Evolutionary conservation across 2,888 invertebrate genomes (phyloP).

Genomic region (Drosophila nr. perissopoda): DNA sequence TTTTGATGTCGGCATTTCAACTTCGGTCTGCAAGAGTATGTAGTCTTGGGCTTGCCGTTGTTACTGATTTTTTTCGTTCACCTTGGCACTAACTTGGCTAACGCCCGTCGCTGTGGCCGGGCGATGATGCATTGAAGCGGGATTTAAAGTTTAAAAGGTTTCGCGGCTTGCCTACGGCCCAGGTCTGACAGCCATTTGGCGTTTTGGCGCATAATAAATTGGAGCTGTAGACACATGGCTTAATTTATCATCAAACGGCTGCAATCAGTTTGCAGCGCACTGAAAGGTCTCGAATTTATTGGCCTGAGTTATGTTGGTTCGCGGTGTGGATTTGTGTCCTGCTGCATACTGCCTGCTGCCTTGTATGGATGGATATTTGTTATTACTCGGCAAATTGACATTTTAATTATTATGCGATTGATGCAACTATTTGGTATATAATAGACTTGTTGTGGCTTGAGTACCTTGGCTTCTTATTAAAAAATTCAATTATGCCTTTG

Average conservation of each 20-base stretch:
- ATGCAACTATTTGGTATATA: constrained; percentile 2
- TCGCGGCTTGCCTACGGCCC: constrained; percentile 61
- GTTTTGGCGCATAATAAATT: constrained; percentile 80
- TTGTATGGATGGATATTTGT: constrained; percentile 19
- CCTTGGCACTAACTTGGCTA: constrained; percentile 59
- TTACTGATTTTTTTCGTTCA: constrained; percentile 15
- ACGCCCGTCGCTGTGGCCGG: constrained; percentile 36
- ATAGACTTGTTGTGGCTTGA: not conserved
- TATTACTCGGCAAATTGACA: constrained; percentile 30
- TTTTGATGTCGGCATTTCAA: not conserved
- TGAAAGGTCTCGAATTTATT: constrained; percentile 72
- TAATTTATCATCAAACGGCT: constrained; percentile 78
- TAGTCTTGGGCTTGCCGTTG: constrained; percentile 2
- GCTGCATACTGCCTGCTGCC: constrained; percentile 2
- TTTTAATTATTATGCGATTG: constrained; percentile 52
- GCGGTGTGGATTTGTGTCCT: constrained; percentile 35
- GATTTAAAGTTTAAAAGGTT: constrained; percentile 80
- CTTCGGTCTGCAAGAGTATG: not conserved
- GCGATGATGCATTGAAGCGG: constrained; percentile 77
- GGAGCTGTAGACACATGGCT: constrained; percentile 73
- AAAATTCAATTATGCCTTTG: constrained; percentile 60
- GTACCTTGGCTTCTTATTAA: constrained; percentile 11
- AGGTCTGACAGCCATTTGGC: constrained; percentile 75
- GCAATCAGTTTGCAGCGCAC: constrained; percentile 61
- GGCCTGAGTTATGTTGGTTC: constrained; percentile 63